phyloP scores from a whole-genome alignment of 2,113 vertebrate species.

The Prunella himalayana region DNA sequence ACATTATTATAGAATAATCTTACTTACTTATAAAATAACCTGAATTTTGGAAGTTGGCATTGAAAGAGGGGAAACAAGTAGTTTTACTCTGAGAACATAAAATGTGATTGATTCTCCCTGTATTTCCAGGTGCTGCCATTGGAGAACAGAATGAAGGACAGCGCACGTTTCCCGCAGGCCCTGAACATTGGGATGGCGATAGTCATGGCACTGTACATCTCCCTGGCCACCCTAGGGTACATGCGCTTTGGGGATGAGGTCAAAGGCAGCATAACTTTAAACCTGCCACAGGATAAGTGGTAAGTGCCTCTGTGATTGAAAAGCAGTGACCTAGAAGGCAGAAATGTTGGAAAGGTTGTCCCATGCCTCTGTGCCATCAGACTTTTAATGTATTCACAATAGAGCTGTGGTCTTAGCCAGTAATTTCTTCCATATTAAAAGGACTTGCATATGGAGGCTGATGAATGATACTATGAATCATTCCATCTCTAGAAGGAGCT shows the following conservation, averaged over 20 bases:
- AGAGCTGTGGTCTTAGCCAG: not conserved
- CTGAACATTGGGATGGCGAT: conserved; percentile 84
- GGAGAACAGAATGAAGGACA: conserved; percentile 86
- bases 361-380: not conserved
- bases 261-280: conserved; percentile 88
- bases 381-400: not conserved
- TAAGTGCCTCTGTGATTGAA: conserved; percentile 31
- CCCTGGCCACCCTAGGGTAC: conserved; percentile 83
- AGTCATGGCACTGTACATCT: conserved; percentile 80
- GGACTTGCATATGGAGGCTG: not conserved
- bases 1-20: not conserved
- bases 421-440: not conserved
- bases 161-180: conserved; percentile 73
- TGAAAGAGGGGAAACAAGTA: not conserved
- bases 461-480: not conserved
- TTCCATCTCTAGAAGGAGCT: not conserved
- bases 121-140: conserved; percentile 82
- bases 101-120: not conserved
- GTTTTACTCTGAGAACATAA: not conserved
- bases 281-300: conserved; percentile 84
- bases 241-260: conserved; percentile 82
- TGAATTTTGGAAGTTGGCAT: not conserved
- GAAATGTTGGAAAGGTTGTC: not conserved
- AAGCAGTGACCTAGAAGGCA: not conserved
- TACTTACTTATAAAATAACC: not conserved